Evolutionary conservation across 2,113 vertebrate species (phyloP).

Genomic region (Camarhynchus parvulus): DNA sequence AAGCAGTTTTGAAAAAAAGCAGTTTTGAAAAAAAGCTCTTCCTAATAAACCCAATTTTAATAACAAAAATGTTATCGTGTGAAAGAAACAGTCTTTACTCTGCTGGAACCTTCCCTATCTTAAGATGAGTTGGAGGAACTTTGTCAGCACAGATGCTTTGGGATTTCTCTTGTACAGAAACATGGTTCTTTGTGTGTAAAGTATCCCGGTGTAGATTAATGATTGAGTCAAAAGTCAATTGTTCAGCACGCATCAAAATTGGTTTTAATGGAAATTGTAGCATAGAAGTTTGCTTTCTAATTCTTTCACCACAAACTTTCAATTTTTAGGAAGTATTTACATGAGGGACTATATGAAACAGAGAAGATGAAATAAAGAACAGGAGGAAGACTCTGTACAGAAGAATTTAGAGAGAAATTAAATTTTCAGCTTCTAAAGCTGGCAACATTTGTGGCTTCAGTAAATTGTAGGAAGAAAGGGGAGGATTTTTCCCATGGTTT

Average conservation of each 20-base stretch:
- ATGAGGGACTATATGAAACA: rapidly evolving
- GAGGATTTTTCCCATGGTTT: background rate
- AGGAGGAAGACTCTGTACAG: rapidly evolving
- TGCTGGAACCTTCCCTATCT: background rate
- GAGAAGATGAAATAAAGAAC: background rate
- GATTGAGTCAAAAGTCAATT: background rate
- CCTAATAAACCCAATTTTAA: background rate
- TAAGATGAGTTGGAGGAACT: background rate
- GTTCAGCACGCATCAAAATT: background rate
- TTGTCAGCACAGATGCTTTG: rapidly evolving
- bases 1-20: background rate
- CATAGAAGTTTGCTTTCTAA: background rate
- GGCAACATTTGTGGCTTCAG: rapidly evolving
- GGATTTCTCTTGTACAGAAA: rapidly evolving
- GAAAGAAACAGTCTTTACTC: background rate
- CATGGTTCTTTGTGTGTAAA: background rate
- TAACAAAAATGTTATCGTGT: background rate
- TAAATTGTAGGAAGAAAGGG: background rate
- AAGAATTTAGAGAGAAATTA: background rate
- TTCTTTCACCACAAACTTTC: background rate
- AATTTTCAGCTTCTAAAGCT: background rate
- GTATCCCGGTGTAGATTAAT: background rate
- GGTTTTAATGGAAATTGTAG: background rate
- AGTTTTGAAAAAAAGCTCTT: background rate
- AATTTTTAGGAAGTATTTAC: background rate